phyloP scores from a whole-genome alignment of 2,888 invertebrate genomes.

The Campopleginae sp. region DNA sequence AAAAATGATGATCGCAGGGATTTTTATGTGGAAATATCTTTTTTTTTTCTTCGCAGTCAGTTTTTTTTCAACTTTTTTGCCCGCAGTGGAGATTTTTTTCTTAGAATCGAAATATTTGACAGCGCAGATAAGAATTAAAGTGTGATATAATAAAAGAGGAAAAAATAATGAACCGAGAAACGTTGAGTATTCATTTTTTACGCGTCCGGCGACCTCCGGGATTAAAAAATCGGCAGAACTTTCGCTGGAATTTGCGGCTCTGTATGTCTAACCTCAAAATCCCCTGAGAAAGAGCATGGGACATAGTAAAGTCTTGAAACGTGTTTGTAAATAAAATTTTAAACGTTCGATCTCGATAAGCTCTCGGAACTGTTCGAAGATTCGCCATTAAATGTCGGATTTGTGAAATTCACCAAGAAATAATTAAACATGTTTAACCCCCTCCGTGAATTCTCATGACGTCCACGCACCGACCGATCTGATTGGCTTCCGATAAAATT shows the following conservation, averaged over 20 bases:
- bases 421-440: not conserved
- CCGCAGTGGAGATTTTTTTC: too few relatives aligned
- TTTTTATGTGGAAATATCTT: too few relatives aligned
- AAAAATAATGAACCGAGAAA: not conserved
- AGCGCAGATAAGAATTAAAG: not conserved
- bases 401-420: not conserved
- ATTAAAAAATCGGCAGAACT: not conserved
- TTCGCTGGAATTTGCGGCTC: not conserved
- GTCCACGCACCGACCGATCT: not conserved
- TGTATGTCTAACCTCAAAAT: not conserved
- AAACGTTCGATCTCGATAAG: not conserved
- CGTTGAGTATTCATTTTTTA: not conserved
- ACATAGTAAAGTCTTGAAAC: not conserved
- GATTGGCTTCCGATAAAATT: conserved; percentile 1
- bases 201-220: not conserved
- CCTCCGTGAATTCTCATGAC: not conserved
- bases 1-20: too few relatives aligned
- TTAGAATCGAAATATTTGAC: too few relatives aligned
- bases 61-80: too few relatives aligned
- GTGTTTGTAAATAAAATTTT: not conserved
- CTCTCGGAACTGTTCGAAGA: not conserved
- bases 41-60: too few relatives aligned
- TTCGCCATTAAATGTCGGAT: not conserved
- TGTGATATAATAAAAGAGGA: not conserved
- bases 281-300: not conserved